Evolutionary conservation across 2,888 invertebrate genomes (phyloP).

Genomic region (Agrotis segetum): DNA sequence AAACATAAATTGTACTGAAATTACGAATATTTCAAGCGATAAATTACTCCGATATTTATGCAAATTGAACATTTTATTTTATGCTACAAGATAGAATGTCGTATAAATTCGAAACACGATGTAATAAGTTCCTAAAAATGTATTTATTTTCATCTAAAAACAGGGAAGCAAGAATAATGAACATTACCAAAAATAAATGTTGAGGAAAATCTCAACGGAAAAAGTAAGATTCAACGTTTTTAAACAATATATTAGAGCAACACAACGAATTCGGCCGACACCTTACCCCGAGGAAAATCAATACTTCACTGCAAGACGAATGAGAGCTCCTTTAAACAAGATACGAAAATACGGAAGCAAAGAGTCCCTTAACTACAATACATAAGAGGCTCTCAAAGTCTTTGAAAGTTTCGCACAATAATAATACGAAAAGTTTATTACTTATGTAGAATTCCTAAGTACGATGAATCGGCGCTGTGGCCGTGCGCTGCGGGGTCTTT

Average conservation of each 20-base stretch:
- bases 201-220: conserved; percentile 14
- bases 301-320: conserved; percentile 50
- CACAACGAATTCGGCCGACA: conserved; percentile 46
- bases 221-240: conserved; percentile 12
- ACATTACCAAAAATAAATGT: conserved; percentile 1
- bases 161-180: neutral
- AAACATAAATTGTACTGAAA: too few relatives aligned
- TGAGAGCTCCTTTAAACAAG: neutral
- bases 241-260: conserved; percentile 43
- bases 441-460: conserved; percentile 68
- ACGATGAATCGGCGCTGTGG: conserved; percentile 61
- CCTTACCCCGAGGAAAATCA: conserved; percentile 56
- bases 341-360: conserved; percentile 47
- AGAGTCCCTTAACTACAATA: conserved; percentile 47
- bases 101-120: neutral
- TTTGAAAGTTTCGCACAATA: conserved; percentile 61
- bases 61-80: too few relatives aligned
- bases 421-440: conserved; percentile 64
- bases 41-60: too few relatives aligned
- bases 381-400: conserved; percentile 41
- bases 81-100: too few relatives aligned
- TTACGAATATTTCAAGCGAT: too few relatives aligned
- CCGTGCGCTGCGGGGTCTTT: conserved; percentile 63
- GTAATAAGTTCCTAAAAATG: neutral
- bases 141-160: neutral